Percentiles rank a stretch among this genome's conserved stretches.
These are phyloP conservation scores for Anagrus nilaparvatae DNA, from an alignment of 1,140 invertebrate genomes.

Conservation along the genomic window DNA sequence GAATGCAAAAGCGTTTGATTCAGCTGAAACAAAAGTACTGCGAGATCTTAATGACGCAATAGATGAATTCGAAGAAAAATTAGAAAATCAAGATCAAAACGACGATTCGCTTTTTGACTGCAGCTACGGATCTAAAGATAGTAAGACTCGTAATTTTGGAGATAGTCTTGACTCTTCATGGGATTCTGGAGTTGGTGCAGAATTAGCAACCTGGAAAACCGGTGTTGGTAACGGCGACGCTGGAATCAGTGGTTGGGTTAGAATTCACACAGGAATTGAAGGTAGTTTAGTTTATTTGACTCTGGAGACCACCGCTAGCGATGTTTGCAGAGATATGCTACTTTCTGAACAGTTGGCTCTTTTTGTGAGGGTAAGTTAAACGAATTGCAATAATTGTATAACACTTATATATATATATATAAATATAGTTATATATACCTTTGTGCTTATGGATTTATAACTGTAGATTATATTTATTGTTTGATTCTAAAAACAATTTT, in stretches of 20 bases:
- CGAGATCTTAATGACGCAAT: constrained; percentile 35
- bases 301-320: constrained; percentile 46
- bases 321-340: constrained; percentile 50
- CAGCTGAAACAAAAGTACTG: too few species aligned
- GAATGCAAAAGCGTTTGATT: too few species aligned
- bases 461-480: too few species aligned
- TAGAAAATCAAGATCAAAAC: constrained; percentile 11
- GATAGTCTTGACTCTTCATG: constrained; percentile 34
- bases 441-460: too few species aligned
- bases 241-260: constrained; percentile 48
- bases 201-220: constrained; percentile 16
- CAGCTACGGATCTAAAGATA: background rate
- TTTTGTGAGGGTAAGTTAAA: constrained; percentile 46
- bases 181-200: constrained; percentile 38
- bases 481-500: too few species aligned
- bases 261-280: constrained; percentile 50
- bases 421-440: too few species aligned
- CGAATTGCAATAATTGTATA: too few species aligned
- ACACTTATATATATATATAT: too few species aligned
- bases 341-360: constrained; percentile 48
- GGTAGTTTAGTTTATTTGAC: constrained; percentile 50
- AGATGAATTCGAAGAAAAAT: constrained; percentile 26
- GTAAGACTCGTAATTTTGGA: constrained; percentile 13
- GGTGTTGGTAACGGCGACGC: constrained; percentile 32
- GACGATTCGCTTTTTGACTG: too few species aligned